Evolutionary conservation across 2,888 invertebrate genomes (phyloP), one percentile per base, ranked within the genome.

Genomic region (Latrodectus elegans): DNA sequence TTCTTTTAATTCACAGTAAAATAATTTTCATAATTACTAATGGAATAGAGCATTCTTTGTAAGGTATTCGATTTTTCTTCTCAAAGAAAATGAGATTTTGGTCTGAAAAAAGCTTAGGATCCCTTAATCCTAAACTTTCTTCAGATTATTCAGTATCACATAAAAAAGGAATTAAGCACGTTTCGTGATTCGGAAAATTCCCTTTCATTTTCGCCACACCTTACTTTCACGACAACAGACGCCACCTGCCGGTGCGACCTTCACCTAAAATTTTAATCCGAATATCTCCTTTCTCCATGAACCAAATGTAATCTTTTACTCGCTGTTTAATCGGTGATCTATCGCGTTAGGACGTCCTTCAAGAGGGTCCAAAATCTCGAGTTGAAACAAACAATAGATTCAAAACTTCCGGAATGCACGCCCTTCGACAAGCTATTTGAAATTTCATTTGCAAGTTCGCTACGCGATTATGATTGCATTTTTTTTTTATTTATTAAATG

Each of bases 371-470:
- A 82, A 55, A 60, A 75, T 60, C 74, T 75, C 49, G 55, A 26
- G 22, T 17, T 51, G 6, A 17, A 53, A 49, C 72, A 38, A 67
- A 73, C 73, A 65, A 71, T 64, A 17, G 65, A 60, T 14, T 10
- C 15, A 76, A 76, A 82, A 83, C 83, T 83, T 83, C 83, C 83
- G 83, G 83, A 76, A 76, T 51, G 52, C 76, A 83, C 83, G 83
- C 83, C 83, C 76, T 83, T 83, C 68, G 52, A 52, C 22, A 49
- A 71, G n/a, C 6, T 38, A 6, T 38, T 38, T 4, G 38, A 38
- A 38, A 38, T 38, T 38, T 38, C 6, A 71, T 49, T 71, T 38
- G 38, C 71, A 15, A 49, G 22, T n/a, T 71, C 22, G 15, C 38
- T 38, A n/a, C 38, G 26, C 15, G 38, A 71, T 38, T 38, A 38